Conservation (phyloP, 2,797 vertebrate genomes). For the Naso thynnoides region DNA sequence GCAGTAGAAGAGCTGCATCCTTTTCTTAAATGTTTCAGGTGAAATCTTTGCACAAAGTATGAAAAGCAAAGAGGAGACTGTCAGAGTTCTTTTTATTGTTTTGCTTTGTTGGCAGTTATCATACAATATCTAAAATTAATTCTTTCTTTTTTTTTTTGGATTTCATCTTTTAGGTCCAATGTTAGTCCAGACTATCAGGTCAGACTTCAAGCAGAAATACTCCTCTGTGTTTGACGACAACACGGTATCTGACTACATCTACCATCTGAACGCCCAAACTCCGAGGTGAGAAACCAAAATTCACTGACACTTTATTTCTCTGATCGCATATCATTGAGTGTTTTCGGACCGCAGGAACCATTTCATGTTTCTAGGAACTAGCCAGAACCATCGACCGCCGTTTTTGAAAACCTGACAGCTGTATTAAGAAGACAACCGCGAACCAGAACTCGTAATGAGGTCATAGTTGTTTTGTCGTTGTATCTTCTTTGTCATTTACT, state of each 20-base stretch:
- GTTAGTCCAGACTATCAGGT: constrained; percentile 91
- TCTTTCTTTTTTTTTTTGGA: neutral
- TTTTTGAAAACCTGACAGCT: too few relatives aligned
- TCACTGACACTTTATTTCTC: neutral
- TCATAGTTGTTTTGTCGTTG: too few relatives aligned
- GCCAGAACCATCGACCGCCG: too few relatives aligned
- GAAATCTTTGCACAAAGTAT: neutral
- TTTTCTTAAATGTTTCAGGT: neutral
- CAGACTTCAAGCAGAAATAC: constrained; percentile 96
- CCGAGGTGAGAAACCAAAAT: constrained; percentile 85
- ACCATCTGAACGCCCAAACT: constrained; percentile 94
- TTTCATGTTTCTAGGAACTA: too few relatives aligned
- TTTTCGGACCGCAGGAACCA: too few relatives aligned
- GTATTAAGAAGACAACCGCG: too few relatives aligned
- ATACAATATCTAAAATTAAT: neutral
- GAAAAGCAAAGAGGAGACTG: neutral
- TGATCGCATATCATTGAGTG: neutral
- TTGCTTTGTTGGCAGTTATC: neutral
- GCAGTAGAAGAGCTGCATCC: neutral
- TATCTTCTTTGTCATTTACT: too few relatives aligned
- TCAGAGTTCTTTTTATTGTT: neutral
- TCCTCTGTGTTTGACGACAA: constrained; percentile 91
- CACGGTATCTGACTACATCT: constrained; percentile 94
- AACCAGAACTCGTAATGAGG: too few relatives aligned
- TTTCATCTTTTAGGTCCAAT: constrained; percentile 85